Evolutionary conservation across 2,797 vertebrate genomes (phyloP).

Genomic region (Gallirallus australis): DNA sequence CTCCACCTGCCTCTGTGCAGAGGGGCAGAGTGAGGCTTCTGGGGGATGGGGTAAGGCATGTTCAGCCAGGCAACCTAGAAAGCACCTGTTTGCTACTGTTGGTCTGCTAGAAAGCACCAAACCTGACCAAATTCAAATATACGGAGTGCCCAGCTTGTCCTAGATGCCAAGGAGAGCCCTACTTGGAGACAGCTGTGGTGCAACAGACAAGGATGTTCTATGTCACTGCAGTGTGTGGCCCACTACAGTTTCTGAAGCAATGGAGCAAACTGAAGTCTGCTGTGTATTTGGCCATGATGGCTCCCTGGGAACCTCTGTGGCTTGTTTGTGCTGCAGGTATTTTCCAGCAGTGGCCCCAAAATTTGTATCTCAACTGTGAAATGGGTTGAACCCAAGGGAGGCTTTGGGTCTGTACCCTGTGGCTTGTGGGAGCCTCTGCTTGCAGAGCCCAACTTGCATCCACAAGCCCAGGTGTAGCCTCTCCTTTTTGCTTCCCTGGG

Average conservation of each 20-base stretch:
- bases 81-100: not conserved
- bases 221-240: not conserved
- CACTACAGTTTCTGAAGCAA: not conserved
- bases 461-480: not conserved
- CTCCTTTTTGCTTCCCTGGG: not conserved
- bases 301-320: not conserved
- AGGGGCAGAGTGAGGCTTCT: not conserved
- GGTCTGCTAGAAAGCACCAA: not conserved
- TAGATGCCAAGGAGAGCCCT: not conserved
- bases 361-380: not conserved
- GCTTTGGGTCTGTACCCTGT: not conserved
- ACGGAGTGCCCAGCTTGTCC: not conserved
- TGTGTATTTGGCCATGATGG: not conserved
- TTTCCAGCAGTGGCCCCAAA: not conserved
- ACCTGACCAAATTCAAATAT: not conserved
- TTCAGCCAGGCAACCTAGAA: not conserved
- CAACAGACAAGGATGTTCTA: not conserved
- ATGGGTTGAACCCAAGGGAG: not conserved
- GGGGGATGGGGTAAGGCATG: not conserved
- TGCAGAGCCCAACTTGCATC: not conserved
- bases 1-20: not conserved
- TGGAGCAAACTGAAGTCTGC: not conserved
- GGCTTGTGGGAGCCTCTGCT: not conserved
- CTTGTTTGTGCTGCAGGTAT: not conserved
- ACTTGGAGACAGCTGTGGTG: not conserved